These are phyloP conservation scores for Venusia cambrica DNA, from an alignment of 2,888 invertebrate species.

Conservation along the genomic window DNA sequence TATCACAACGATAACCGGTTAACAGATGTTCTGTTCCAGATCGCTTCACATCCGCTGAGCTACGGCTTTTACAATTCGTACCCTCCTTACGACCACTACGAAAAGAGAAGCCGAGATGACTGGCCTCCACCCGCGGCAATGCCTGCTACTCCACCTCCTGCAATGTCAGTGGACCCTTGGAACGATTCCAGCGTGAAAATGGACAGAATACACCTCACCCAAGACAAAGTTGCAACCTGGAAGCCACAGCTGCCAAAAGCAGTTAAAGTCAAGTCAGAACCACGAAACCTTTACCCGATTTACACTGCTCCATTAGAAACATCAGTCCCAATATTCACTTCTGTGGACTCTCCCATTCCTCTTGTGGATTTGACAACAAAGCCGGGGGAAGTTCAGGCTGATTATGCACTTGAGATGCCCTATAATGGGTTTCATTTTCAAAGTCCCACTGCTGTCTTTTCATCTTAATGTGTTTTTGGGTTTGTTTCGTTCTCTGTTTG, in stretches of 20 bases:
- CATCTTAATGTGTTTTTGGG: constrained; percentile 65
- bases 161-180: constrained; percentile 45
- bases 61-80: constrained; percentile 87
- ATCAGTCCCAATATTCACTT: constrained; percentile 43
- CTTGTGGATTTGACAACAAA: constrained; percentile 58
- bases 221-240: constrained; percentile 42
- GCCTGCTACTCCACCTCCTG: constrained; percentile 51
- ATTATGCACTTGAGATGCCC: constrained; percentile 70
- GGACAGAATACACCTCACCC: constrained; percentile 51
- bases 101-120: constrained; percentile 61
- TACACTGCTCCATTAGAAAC: constrained; percentile 42
- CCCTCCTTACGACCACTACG: constrained; percentile 69
- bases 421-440: constrained; percentile 75
- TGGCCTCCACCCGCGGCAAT: constrained; percentile 56
- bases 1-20: constrained; percentile 61
- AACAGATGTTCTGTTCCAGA: constrained; percentile 80
- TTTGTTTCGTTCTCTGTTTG: constrained; percentile 53
- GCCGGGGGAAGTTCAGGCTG: constrained; percentile 72
- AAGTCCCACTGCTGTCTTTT: constrained; percentile 75
- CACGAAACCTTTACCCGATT: constrained; percentile 56
- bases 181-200: constrained; percentile 45
- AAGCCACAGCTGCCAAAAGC: constrained; percentile 45
- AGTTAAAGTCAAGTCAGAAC: constrained; percentile 41
- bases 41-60: constrained; percentile 86
- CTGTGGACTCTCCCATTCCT: constrained; percentile 53